These are phyloP conservation scores for Conopomorpha cramerella DNA, from an alignment of 1,140 invertebrate genomes.

Conservation along the genomic window DNA sequence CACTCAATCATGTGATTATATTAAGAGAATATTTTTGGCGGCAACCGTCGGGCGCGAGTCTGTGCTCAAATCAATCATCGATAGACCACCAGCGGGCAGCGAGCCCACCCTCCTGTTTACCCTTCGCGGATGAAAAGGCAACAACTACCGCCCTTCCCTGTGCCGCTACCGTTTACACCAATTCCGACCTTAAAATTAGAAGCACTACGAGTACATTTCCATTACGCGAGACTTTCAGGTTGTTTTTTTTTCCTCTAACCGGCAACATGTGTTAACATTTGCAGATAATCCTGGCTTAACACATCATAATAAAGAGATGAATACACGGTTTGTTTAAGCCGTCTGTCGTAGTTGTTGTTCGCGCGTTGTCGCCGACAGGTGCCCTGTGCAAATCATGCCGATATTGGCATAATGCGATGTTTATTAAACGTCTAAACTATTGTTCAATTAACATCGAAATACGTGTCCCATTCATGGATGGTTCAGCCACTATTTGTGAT, in stretches of 20 bases:
- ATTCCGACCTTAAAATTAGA: slow-evolving; percentile 13
- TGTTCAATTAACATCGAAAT: no score
- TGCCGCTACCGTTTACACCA: slow-evolving; percentile 48
- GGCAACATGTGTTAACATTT: slow-evolving; percentile 60
- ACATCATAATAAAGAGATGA: slow-evolving; percentile 60
- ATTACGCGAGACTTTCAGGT: slow-evolving; percentile 3
- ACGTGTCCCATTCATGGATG: no score
- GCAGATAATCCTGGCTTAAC: slow-evolving; percentile 58
- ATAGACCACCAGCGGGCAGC: slow-evolving; percentile 40
- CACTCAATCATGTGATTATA: no score
- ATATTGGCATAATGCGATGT: no score
- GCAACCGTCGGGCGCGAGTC: no score
- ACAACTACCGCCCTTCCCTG: slow-evolving; percentile 54
- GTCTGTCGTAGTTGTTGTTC: slow-evolving; percentile 43
- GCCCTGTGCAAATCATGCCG: slow-evolving; percentile 30
- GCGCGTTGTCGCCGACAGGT: slow-evolving; percentile 50
- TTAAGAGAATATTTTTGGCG: background rate
- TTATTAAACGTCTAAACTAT: no score
- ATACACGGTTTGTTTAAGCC: slow-evolving; percentile 48
- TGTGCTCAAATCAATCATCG: background rate
- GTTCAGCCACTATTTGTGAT: no score
- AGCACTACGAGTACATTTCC: slow-evolving; percentile 19
- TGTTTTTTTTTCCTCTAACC: slow-evolving; percentile 52
- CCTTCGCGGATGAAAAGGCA: slow-evolving; percentile 58
- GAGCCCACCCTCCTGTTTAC: slow-evolving; percentile 51